Conservation (phyloP, 2,888 invertebrate species). For the Thumatha senex region DNA sequence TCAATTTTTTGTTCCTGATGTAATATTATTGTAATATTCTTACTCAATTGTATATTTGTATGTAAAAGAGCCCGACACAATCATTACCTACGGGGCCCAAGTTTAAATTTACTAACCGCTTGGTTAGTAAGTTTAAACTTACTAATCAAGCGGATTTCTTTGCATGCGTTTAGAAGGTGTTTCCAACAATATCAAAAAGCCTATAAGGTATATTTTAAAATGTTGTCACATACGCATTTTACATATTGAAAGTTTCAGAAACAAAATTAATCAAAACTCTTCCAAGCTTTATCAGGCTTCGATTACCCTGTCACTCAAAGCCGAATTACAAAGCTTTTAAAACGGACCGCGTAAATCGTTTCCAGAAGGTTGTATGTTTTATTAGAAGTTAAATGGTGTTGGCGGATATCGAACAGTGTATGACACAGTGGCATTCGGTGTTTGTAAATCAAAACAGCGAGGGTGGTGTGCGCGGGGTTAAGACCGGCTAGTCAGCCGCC, state of each 20-base stretch:
- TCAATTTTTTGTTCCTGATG: too few species aligned
- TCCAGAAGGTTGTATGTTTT: conserved; percentile 9
- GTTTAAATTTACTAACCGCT: too few species aligned
- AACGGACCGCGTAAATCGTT: background rate
- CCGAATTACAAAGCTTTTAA: background rate
- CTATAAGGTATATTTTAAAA: too few species aligned
- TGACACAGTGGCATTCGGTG: conserved; percentile 47
- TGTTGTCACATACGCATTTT: too few species aligned
- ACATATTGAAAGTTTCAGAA: background rate
- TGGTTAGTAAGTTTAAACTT: too few species aligned
- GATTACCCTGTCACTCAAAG: conserved; percentile 10
- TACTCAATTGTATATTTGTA: too few species aligned
- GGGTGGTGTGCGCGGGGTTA: conserved; percentile 44
- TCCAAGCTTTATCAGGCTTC: conserved; percentile 16
- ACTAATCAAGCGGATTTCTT: too few species aligned
- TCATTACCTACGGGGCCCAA: too few species aligned
- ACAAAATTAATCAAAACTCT: conserved; percentile 20
- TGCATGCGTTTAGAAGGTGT: too few species aligned
- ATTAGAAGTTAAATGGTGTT: conserved; percentile 26
- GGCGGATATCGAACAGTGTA: conserved; percentile 45
- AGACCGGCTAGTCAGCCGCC: conserved; percentile 63
- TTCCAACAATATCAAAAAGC: too few species aligned
- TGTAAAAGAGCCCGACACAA: too few species aligned
- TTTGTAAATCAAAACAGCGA: conserved; percentile 56
- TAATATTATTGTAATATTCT: too few species aligned